Conservation (phyloP, 2,797 vertebrate genomes). For the Meda fulgida region DNA sequence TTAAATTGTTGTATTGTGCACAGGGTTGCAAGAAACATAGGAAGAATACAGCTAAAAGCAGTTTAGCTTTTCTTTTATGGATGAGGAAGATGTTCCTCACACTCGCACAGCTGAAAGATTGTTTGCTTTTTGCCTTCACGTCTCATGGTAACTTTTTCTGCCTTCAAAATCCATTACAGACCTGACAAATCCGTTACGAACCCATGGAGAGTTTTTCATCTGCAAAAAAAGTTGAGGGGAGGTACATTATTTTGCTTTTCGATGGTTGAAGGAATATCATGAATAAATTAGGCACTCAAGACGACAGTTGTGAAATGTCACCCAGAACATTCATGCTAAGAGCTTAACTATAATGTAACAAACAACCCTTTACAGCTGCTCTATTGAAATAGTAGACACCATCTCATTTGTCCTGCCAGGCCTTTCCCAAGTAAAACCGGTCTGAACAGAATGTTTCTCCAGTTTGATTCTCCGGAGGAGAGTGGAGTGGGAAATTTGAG, state of each 20-base stretch:
- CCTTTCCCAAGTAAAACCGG: slow-evolving; percentile 12
- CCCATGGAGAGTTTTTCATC: slow-evolving; percentile 45
- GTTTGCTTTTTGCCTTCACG: slow-evolving; percentile 30
- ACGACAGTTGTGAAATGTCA: slow-evolving; percentile 28
- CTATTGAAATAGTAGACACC: slow-evolving; percentile 28
- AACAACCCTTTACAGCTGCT: slow-evolving; percentile 22
- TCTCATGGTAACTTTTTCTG: slow-evolving; percentile 35
- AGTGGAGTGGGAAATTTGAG: slow-evolving; percentile 25
- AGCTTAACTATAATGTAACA: slow-evolving; percentile 32
- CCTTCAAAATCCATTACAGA: slow-evolving; percentile 50
- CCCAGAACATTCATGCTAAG: slow-evolving; percentile 4
- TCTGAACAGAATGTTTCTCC: slow-evolving; percentile 9
- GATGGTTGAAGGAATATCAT: slow-evolving; percentile 39
- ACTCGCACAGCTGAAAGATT: slow-evolving; percentile 37
- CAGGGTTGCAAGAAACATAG: neutral
- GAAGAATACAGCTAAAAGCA: slow-evolving; percentile 34
- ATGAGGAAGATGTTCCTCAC: neutral
- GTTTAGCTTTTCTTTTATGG: slow-evolving; percentile 39
- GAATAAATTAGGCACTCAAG: slow-evolving; percentile 47
- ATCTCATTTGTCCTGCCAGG: slow-evolving; percentile 23
- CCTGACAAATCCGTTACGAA: slow-evolving; percentile 53
- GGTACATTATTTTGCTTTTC: slow-evolving; percentile 36
- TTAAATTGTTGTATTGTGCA: slow-evolving; percentile 38
- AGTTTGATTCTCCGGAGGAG: slow-evolving; percentile 18
- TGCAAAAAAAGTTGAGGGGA: slow-evolving; percentile 30